A percentile compares a stretch with the other conserved stretches of the same genome.
Evolutionary conservation across 2,113 vertebrate species (phyloP).

Genomic region (Psilopsiagon aurifrons): DNA sequence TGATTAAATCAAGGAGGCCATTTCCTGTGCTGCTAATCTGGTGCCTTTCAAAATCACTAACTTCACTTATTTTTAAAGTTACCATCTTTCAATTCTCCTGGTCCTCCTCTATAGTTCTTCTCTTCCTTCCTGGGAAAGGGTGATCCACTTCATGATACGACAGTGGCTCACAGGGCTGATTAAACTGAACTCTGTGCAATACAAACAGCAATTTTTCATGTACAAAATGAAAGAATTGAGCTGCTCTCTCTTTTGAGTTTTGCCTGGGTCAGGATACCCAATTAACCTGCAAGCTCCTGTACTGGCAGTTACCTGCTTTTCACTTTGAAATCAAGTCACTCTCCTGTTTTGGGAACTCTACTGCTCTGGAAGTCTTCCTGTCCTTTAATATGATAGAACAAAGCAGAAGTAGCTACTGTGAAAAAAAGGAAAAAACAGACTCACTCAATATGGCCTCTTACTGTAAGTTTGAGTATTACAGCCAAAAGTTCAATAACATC

Average conservation of each 20-base stretch:
- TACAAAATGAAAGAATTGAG: conserved; percentile 61
- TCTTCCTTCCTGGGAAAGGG: conserved; percentile 45
- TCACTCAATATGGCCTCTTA: conserved; percentile 35
- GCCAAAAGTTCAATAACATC: conserved; percentile 50
- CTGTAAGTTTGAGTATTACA: background rate
- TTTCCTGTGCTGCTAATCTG: conserved; percentile 66
- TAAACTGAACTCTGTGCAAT: conserved; percentile 64
- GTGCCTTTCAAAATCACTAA: conserved; percentile 63
- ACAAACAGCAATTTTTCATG: conserved; percentile 63
- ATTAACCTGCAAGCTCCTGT: conserved; percentile 66
- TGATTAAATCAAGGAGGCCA: conserved; percentile 65
- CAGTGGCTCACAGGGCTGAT: conserved; percentile 58
- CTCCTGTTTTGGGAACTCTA: conserved; percentile 59
- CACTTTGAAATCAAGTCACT: conserved; percentile 70
- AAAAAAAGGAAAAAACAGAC: background rate
- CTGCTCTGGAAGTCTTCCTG: conserved; percentile 44
- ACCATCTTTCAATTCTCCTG: conserved; percentile 49
- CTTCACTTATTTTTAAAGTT: conserved; percentile 48
- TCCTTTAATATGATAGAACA: conserved; percentile 56
- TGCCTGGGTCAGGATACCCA: conserved; percentile 71
- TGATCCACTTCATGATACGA: conserved; percentile 41
- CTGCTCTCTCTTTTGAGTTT: conserved; percentile 68
- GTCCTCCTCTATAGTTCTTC: conserved; percentile 37
- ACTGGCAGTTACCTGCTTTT: conserved; percentile 68
- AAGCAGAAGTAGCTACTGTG: conserved; percentile 26